A percentile compares a stretch with the other conserved stretches of the same genome.
phyloP scores from a whole-genome alignment of 2,113 vertebrate genomes.

The Neogale vison region DNA sequence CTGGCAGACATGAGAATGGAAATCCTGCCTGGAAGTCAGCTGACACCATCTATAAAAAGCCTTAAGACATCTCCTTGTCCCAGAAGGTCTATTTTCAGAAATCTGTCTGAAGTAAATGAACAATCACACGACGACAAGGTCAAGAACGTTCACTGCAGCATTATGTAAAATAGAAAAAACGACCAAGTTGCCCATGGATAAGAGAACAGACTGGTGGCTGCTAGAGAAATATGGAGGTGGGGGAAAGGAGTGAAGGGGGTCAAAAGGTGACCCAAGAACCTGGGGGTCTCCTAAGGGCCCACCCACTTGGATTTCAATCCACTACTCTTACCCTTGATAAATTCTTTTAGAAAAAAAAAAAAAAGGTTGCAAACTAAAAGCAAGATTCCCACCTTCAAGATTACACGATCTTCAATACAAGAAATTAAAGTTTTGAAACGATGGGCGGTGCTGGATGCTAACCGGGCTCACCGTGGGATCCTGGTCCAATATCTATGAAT shows the following conservation, averaged over 20 bases:
- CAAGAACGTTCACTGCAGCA: not conserved
- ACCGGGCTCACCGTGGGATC: not conserved
- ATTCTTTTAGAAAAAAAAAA: not conserved
- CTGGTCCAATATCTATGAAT: too few species aligned
- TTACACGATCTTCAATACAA: not conserved
- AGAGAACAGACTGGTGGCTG: not conserved
- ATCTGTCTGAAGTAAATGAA: not conserved
- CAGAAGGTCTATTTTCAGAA: not conserved
- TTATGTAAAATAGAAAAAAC: not conserved
- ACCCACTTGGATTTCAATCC: not conserved
- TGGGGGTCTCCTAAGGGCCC: not conserved
- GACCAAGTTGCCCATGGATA: not conserved
- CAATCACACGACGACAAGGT: not conserved
- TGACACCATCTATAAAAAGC: slow-evolving; percentile 27
- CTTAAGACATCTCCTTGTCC: not conserved
- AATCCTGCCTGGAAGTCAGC: not conserved
- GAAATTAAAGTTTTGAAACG: not conserved
- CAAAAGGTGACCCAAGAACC: not conserved
- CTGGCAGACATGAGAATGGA: not conserved
- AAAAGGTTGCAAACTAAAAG: not conserved
- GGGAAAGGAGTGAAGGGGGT: not conserved
- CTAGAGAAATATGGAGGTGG: not conserved
- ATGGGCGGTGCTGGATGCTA: not conserved
- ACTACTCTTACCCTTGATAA: not conserved
- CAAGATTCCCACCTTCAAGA: not conserved